Conservation (phyloP, 2,888 invertebrate species). For the Dyspetes luteomarginatus region DNA sequence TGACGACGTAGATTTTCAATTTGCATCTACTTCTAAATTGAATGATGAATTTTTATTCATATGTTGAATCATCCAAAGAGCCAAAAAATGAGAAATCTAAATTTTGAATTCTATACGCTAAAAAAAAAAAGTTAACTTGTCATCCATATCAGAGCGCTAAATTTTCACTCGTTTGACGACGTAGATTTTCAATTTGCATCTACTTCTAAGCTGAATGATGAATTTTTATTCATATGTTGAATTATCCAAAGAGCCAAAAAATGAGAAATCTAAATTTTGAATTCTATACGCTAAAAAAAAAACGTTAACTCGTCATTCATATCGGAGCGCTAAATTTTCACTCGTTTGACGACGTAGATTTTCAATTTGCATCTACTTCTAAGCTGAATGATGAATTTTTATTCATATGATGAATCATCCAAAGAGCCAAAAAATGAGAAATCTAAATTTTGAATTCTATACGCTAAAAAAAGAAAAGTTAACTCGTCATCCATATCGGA, state of each 20-base stretch:
- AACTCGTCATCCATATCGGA: background rate
- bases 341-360: background rate
- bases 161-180: background rate
- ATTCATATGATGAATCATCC: background rate
- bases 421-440: background rate
- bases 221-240: background rate
- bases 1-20: background rate
- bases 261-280: background rate
- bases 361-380: background rate
- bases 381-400: background rate
- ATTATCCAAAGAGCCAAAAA: background rate
- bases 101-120: background rate
- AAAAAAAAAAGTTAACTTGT: background rate
- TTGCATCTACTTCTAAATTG: background rate
- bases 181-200: conserved; percentile 2
- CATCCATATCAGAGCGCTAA: background rate
- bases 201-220: background rate
- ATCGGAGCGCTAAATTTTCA: background rate
- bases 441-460: background rate
- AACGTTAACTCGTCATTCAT: background rate
- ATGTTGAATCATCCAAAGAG: background rate
- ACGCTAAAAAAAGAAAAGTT: background rate
- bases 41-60: background rate
- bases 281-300: background rate
- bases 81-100: background rate